Evolutionary conservation across 2,888 invertebrate species (phyloP), one percentile per base, ranked within the genome.

Genomic region (Carcina quercana): DNA sequence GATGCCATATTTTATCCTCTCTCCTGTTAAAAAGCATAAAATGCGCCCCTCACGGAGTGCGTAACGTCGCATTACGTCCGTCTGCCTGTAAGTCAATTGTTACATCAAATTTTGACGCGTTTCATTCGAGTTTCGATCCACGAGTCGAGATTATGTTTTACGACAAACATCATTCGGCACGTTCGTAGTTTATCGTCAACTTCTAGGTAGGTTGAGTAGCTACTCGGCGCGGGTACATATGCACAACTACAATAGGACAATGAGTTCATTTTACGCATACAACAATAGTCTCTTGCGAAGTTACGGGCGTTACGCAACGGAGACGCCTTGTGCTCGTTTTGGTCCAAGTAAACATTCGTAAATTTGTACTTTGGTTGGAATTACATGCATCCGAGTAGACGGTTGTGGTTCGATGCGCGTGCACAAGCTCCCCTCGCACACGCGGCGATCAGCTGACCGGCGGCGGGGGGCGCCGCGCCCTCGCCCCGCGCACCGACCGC

Each of bases 361-460:
- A 51, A 50, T 49, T 39, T 40, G 45, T 46, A 50, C 36, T 49
- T 47, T 45, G 47, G 53, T 53, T 54, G 47, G 53, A 59, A 53
- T 54, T 48, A 53, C 49, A 59, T 61, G 63, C 62, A 59, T 11
- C 11, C 11, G 24, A 24, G 49, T 51, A 50, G 52, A 51, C 47
- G 53, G 53, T 58, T 56, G 45, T 50, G 62, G 45, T 52, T 53
- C 35, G 51, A 50, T 64, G 66, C 63, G 66, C 57, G 57, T 60
- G 66, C 63, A 53, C 61, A 57, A 48, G 38, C 47, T 42, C 38
- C 44, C 45, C 28, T 30, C 28, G 43, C 46, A 47, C 67, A 57
- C 70, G 67, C 62, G 59, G 37, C 66, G 69, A 79, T 78, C 80
- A 79, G 80, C 79, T 79, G 79, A 78, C 78, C 65, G 68, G 42